Conservation (phyloP, 2,888 invertebrate genomes). For the Brenthis daphne region DNA sequence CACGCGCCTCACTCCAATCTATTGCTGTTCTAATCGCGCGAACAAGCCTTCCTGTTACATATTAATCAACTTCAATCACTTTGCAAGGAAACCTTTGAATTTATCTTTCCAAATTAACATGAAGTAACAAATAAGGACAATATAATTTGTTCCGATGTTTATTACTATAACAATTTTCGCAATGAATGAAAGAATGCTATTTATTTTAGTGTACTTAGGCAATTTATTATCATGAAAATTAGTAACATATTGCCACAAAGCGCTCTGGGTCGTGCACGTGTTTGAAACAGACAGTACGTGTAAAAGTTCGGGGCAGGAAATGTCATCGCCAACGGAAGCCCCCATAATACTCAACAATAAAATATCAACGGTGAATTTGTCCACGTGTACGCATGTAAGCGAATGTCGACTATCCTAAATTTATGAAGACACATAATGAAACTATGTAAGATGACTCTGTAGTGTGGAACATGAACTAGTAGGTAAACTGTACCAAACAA, state of each 20-base stretch:
- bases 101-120: constrained; percentile 16
- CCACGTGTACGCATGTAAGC: constrained; percentile 31
- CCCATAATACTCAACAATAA: constrained; percentile 30
- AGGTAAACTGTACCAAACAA: constrained; percentile 27
- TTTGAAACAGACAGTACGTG: constrained; percentile 30
- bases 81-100: constrained; percentile 18
- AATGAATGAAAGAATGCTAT: background rate
- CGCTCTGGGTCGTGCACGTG: constrained; percentile 5
- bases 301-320: constrained; percentile 21
- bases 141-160: background rate
- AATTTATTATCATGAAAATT: background rate
- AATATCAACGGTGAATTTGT: constrained; percentile 29
- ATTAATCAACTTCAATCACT: constrained; percentile 44
- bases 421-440: constrained; percentile 33
- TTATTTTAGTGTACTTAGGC: background rate
- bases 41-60: constrained; percentile 48
- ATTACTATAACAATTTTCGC: background rate
- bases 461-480: constrained; percentile 1
- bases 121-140: background rate
- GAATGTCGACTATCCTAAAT: constrained; percentile 31
- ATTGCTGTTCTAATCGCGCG: constrained; percentile 54
- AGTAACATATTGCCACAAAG: background rate
- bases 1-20: constrained; percentile 56
- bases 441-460: constrained; percentile 30
- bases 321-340: constrained; percentile 29